These are phyloP conservation scores for Gastrophysa polygoni DNA, from an alignment of 2,888 invertebrate genomes.

Conservation along the genomic window DNA sequence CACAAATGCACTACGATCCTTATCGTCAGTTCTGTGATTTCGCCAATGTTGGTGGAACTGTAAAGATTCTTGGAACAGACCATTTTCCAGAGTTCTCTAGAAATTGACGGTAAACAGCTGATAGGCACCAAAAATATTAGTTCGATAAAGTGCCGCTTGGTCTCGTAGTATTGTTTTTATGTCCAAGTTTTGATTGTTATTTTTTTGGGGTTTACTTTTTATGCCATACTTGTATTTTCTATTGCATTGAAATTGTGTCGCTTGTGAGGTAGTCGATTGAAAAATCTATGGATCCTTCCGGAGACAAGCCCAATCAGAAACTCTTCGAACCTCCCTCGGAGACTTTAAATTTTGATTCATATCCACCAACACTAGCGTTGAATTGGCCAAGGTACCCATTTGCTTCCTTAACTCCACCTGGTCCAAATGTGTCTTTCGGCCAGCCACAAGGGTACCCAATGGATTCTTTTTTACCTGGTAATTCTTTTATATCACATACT, in stretches of 20 bases:
- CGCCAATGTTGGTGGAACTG: no score
- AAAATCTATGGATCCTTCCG: conserved; percentile 39
- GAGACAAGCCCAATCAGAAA: conserved; percentile 52
- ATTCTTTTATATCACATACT: neutral
- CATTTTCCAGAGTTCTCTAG: conserved; percentile 32
- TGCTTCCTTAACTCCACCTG: conserved; percentile 9
- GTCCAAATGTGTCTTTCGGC: neutral
- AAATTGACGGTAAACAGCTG: no score
- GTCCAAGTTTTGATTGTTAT: neutral
- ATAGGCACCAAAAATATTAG: conserved; percentile 14
- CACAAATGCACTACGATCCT: no score
- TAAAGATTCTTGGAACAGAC: conserved; percentile 3
- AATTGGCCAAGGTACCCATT: conserved; percentile 36
- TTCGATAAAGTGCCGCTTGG: conserved; percentile 9
- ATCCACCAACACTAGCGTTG: conserved; percentile 40
- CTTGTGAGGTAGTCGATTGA: neutral
- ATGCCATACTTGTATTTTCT: neutral
- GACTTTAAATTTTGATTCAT: conserved; percentile 49
- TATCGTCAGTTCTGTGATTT: no score
- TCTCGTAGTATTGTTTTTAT: conserved; percentile 10
- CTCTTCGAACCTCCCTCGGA: conserved; percentile 48
- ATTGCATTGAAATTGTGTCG: neutral
- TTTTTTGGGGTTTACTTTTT: neutral
- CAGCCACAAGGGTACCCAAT: neutral
- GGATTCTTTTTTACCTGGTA: neutral